These are phyloP conservation scores for Tautogolabrus adspersus DNA, from an alignment of 2,113 vertebrate genomes.

Conservation along the genomic window DNA sequence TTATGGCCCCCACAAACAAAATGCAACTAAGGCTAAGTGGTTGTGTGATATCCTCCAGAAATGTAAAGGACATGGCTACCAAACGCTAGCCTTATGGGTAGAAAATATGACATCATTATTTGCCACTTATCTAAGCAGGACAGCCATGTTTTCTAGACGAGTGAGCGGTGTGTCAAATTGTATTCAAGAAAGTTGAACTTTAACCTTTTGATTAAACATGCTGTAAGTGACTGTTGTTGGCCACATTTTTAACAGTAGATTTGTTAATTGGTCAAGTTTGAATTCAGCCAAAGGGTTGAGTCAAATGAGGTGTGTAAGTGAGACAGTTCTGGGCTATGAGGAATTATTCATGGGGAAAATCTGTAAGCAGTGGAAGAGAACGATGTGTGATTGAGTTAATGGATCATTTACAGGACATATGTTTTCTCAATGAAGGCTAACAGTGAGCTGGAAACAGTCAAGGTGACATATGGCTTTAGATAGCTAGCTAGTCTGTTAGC, in stretches of 20 bases:
- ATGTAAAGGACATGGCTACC: neutral
- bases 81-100: neutral
- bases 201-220: neutral
- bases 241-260: neutral
- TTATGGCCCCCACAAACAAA: too few relatives aligned
- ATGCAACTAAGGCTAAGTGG: too few relatives aligned
- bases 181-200: neutral
- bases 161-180: neutral
- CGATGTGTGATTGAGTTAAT: constrained; percentile 21
- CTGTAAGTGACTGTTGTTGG: neutral
- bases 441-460: constrained; percentile 17
- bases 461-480: constrained; percentile 39
- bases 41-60: neutral
- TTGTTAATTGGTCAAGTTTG: neutral
- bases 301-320: neutral
- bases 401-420: constrained; percentile 30
- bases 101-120: neutral
- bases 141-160: neutral
- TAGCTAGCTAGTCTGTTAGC: constrained; percentile 27
- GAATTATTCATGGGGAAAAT: neutral
- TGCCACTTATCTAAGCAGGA: neutral
- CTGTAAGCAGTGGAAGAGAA: too few relatives aligned
- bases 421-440: neutral
- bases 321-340: neutral
- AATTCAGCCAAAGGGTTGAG: neutral